phyloP scores from a whole-genome alignment of 2,113 vertebrate species.

The Tupaia tana region DNA sequence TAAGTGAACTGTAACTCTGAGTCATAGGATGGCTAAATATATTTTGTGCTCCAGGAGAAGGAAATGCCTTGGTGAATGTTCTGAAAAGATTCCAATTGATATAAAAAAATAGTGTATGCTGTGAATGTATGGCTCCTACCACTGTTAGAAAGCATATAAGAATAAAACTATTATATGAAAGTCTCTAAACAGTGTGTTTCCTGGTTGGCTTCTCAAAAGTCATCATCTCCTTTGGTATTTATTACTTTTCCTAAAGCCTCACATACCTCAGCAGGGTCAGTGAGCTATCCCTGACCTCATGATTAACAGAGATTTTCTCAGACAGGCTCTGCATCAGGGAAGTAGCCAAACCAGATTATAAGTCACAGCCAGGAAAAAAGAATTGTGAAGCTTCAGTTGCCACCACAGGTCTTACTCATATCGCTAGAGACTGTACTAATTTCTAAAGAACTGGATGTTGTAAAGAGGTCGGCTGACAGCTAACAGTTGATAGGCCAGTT shows the following conservation, averaged over 20 bases:
- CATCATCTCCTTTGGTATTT: not conserved
- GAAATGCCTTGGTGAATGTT: conserved; percentile 56
- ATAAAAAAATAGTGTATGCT: conserved; percentile 21
- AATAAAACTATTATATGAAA: not conserved
- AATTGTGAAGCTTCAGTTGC: not conserved
- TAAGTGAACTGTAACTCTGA: conserved; percentile 63
- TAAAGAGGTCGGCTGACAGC: conserved; percentile 54
- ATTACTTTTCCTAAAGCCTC: conserved; percentile 15
- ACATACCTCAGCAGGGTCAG: not conserved
- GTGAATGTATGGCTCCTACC: not conserved
- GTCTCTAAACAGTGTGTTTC: conserved; percentile 8
- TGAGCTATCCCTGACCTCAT: not conserved
- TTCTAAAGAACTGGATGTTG: conserved; percentile 45
- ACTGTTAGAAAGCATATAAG: not conserved
- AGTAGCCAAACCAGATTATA: conserved; percentile 41
- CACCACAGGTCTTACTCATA: conserved; percentile 2
- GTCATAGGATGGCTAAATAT: conserved; percentile 68
- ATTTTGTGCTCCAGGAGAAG: conserved; percentile 43
- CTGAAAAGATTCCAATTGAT: not conserved
- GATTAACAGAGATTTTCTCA: conserved; percentile 28
- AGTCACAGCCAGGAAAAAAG: conserved; percentile 33
- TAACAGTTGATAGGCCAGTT: not conserved
- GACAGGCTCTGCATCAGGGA: not conserved
- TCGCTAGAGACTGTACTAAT: conserved; percentile 37
- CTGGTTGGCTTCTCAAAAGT: conserved; percentile 1